phyloP scores from a whole-genome alignment of 2,797 vertebrate genomes.

The Lutjanus argentimaculatus region DNA sequence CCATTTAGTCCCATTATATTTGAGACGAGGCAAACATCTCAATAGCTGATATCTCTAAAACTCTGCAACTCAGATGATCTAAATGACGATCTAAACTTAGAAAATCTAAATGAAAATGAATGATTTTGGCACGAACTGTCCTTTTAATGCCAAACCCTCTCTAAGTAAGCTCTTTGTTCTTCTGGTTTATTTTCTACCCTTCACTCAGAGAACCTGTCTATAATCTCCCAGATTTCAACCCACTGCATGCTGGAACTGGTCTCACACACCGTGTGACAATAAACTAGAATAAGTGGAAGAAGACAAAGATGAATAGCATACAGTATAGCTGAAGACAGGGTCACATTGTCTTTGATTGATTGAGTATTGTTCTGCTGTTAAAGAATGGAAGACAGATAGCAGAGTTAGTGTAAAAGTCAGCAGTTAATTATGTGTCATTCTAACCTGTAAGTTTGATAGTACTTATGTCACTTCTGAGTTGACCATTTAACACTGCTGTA shows the following conservation, averaged over 20 bases:
- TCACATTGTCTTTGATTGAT: background rate
- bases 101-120: too few relatives aligned
- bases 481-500: background rate
- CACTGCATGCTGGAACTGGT: background rate
- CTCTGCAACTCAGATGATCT: too few relatives aligned
- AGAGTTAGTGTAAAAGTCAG: background rate
- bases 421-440: background rate
- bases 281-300: background rate
- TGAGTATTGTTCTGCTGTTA: background rate
- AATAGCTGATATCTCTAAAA: too few relatives aligned
- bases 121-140: too few relatives aligned
- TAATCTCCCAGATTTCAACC: background rate
- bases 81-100: too few relatives aligned
- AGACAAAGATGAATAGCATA: background rate
- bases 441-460: background rate
- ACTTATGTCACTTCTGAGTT: background rate
- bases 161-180: background rate
- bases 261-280: background rate
- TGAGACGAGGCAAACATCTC: too few relatives aligned
- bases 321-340: background rate
- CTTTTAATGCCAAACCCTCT: too few relatives aligned
- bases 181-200: background rate
- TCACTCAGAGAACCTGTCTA: background rate
- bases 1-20: too few relatives aligned
- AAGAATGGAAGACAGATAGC: background rate